These are phyloP conservation scores for Colaptes auratus DNA, from an alignment of 2,113 vertebrate genomes.

Conservation along the genomic window DNA sequence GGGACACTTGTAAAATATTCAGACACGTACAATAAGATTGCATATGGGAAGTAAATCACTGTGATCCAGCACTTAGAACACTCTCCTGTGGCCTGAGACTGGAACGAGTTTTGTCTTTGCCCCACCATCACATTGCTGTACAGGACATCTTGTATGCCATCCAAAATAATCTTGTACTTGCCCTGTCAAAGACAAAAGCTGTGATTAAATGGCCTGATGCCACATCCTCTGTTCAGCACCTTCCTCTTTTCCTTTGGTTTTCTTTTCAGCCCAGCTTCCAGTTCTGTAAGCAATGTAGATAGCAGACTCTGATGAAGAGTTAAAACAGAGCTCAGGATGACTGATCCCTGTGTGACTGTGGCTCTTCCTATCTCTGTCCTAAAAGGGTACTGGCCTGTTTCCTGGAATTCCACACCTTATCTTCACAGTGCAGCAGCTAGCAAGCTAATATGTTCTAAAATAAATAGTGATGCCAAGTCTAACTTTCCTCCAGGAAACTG, in stretches of 20 bases:
- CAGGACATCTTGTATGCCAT: neutral
- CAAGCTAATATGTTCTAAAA: neutral
- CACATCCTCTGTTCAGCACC: neutral
- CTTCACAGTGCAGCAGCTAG: neutral
- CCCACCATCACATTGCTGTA: neutral
- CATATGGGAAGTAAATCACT: neutral
- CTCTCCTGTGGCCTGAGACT: neutral
- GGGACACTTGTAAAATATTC: neutral
- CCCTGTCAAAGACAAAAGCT: slow-evolving; percentile 9
- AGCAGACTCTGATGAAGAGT: neutral
- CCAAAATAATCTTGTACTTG: slow-evolving; percentile 29
- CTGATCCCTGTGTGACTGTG: too few relatives aligned
- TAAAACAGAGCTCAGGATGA: neutral
- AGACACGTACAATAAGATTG: neutral
- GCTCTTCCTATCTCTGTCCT: neutral
- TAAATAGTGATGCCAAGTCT: neutral
- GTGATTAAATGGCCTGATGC: slow-evolving; percentile 18
- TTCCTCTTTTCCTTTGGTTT: neutral
- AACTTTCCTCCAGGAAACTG: neutral
- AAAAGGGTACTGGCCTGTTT: neutral
- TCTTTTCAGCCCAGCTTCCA: neutral
- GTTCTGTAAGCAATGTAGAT: neutral
- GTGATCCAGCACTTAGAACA: neutral
- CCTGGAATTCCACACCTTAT: neutral
- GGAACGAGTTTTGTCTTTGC: neutral